Base-by-base conservation (phyloP, 2,113 vertebrate species). In the Echinops telfairi region DNA sequence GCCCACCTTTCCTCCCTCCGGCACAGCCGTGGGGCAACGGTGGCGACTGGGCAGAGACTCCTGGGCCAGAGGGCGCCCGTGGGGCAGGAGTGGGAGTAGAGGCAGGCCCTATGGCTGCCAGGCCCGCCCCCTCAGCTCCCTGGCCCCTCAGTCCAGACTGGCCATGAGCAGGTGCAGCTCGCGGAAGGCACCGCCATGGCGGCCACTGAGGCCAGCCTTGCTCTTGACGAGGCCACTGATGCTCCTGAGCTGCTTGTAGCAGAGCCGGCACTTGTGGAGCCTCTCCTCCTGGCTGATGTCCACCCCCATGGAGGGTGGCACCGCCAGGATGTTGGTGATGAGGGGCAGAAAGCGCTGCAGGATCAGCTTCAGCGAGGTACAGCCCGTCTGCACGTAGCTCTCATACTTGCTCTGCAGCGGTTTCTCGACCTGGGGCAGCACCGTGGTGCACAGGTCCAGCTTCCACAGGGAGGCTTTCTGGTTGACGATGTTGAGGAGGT, bases 361-460 rank as follows among this genome's bases (percentile, higher is more conserved):
- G 97, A 99, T 98, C 78, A 99, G 97, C 96, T 99, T 99, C 91
- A 99, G 97, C 38, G 99, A 99, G 14, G 98, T 98, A 83, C 98
- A 99, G 86, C 99, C 99, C 0, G 99, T 99, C 97, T 99, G 99
- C 29, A 99, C 98, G 0, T 99, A 99, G 97, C 99, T 99, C 97
- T 99, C 99, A 0, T 99, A 99, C 97, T 99, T 99, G 97, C 99
- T 99, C 97, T 99, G 99, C 94, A 99, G 98, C 43, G 99, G 98
- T 68, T 99, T 99, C 94, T 99, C 99, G 29, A 99, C 99, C 97
- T 99, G 99, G 0, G 99, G 99, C 60, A 99, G 97, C 58, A 99
- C 94, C 0, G 98, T 98, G 3, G 98, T 98, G 76, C 99, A 99
- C 76, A 99, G 97, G 94, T 99, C 99, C 96, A 99, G 98, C 90